Percentiles rank a stretch among this genome's conserved stretches.
These are phyloP conservation scores for Adineta ricciae DNA, from an alignment of 2,888 invertebrate species.

Conservation along the genomic window DNA sequence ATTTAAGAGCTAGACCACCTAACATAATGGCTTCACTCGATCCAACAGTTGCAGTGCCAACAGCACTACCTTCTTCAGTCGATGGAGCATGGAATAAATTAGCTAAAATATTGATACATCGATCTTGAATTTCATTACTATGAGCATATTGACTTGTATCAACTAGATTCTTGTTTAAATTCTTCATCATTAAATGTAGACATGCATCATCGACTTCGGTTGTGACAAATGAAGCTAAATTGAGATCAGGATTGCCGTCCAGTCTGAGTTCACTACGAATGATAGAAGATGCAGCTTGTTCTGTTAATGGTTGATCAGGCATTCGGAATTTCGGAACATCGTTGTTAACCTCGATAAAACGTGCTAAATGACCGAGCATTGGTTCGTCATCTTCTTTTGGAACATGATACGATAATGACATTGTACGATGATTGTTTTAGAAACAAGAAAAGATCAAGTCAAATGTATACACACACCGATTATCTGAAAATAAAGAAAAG, in stretches of 20 bases:
- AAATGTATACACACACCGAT: no score
- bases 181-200: background rate
- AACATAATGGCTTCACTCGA: background rate
- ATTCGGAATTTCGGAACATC: background rate
- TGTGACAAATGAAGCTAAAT: background rate
- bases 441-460: no score
- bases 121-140: constrained; percentile 7
- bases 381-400: no score
- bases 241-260: background rate
- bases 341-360: background rate
- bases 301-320: background rate
- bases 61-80: background rate
- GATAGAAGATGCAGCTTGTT: background rate
- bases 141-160: background rate
- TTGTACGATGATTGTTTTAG: no score
- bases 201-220: background rate
- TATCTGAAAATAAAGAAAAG: no score
- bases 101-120: constrained; percentile 7
- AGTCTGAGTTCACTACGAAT: background rate
- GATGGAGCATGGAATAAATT: background rate
- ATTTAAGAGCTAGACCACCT: constrained; percentile 1
- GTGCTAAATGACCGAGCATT: no score
- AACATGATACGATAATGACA: no score
- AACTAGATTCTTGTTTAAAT: background rate
- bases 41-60: background rate